Base-by-base conservation (phyloP, 2,888 invertebrate species). In the Anorthoa munda region DNA sequence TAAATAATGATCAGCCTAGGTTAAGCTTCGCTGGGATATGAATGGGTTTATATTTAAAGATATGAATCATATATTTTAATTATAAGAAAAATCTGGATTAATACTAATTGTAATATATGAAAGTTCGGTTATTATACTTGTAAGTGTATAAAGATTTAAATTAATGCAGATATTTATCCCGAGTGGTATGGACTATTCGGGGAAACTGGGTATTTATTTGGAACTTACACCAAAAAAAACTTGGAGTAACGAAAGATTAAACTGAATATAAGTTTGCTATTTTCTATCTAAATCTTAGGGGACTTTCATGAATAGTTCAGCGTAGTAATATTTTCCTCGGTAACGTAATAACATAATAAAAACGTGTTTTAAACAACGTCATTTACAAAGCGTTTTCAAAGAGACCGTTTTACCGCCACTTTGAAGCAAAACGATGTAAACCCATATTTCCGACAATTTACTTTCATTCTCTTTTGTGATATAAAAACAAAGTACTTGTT, bases 401-500 rank as follows among this genome's bases (percentile, higher is more conserved):
- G 72, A n/a, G n/a, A 77, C n/a, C 58, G 58, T 51, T 69, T 81
- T 45, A 46, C 55, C 60, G 61, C 23, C 50, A 51, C 68, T 80
- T 80, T 53, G 63, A 59, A 53, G 46, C 31, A 48, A 64, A 79
- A 68, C 65, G 7, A 58, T 66, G 51, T 61, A 68, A 81, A 66
- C 59, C 63, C 58, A 67, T 15, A 81, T 66, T 77, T 55, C 80
- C 77, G 48, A 39, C 50, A 67, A 65, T 56, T 78, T 56, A 45
- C 51, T 21, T 76, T 72, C 17, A 50, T 31, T 60, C 31, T 59
- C 66, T 71, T 71, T 60, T 77, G 64, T 60, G 13, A 45, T 11
- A 45, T 26, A 51, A 53, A 53, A 75, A 51, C 39, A 67, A 67
- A 79, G 55, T 68, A 64, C 79, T 79, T 68, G 59, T 63, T 23